phyloP scores from a whole-genome alignment of 2,113 vertebrate species.

The Taxidea taxus region DNA sequence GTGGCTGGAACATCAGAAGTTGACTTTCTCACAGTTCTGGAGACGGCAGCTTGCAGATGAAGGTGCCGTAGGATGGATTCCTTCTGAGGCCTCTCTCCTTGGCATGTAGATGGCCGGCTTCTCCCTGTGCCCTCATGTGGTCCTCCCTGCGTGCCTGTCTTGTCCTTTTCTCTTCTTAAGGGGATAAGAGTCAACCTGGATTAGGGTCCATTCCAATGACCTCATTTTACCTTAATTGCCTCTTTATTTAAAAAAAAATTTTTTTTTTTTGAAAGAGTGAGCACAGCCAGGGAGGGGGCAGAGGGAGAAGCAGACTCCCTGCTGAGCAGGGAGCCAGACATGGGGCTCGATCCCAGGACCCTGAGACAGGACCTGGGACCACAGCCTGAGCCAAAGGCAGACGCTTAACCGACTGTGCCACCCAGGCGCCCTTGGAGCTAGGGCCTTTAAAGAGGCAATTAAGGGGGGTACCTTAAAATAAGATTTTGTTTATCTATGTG shows the following conservation, averaged over 20 bases:
- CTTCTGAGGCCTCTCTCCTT: not conserved
- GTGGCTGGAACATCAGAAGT: not conserved
- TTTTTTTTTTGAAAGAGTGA: too few relatives aligned
- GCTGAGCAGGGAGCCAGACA: too few relatives aligned
- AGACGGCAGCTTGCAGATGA: too few relatives aligned
- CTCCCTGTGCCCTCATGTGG: not conserved
- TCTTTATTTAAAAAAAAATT: not conserved
- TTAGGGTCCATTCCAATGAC: not conserved
- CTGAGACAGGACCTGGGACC: too few relatives aligned
- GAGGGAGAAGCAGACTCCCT: too few relatives aligned
- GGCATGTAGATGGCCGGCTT: accelerated
- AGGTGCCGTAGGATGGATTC: not conserved
- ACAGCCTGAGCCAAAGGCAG: too few relatives aligned
- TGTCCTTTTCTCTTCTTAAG: not conserved
- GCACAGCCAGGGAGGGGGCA: too few relatives aligned
- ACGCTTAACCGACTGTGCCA: too few relatives aligned
- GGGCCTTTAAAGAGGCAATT: too few relatives aligned
- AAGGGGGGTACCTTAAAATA: not conserved
- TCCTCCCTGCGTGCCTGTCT: not conserved
- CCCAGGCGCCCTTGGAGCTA: too few relatives aligned
- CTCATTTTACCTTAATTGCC: not conserved
- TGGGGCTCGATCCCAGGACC: too few relatives aligned
- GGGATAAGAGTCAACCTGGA: not conserved
- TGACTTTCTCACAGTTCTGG: not conserved
- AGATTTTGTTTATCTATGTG: too few relatives aligned